Evolutionary conservation across 64 coral and sea anemone genomes (phyloP), one percentile per base, ranked within the genome.

Genomic region (Montipora sp.): DNA sequence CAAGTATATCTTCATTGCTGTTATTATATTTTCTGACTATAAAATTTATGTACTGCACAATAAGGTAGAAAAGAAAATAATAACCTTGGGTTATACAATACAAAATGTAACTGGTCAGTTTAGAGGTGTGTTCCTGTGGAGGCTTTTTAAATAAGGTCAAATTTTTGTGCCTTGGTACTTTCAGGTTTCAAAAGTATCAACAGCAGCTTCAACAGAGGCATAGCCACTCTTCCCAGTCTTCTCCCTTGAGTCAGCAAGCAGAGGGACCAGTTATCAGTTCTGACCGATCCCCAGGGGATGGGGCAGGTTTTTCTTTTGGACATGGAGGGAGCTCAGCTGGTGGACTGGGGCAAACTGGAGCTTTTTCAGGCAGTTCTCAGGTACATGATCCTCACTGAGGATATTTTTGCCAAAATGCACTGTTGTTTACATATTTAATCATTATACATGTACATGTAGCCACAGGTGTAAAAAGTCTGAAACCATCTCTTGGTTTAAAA

Each of bases 131-230:
- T 27, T 27, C 27, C 27, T 1, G 27, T 27, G 27, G 27, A 27
- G 27, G 0, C 27, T 27, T 27, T 27, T 27, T 27, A 27, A 27
- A 27, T 27, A 27, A 27, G 27, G 27, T 27, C 27, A 27, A 27
- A 27, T 1, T 27, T 27, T 27, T 27, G 27, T 27, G 27, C 27
- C 71, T 0, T 24, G 23, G 7, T 63, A 10, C 36, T 83, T 83
- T 1, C 45, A 98, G 96, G 77, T 98, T 98, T 95, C 96, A 98
- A 75, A 98, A 95, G 51, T 98, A 98, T 75, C 94, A 98, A 76
- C 91, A 98, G 51, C 96, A 98, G 47, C 83, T 97, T 68, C 95
- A 98, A 19, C 94, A 95, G 44, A 92, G 94, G 3, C 94, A 98
- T 13, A 92, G 96, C 8, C 96, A 98, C 73, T 89, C 93, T 85